Conservation (phyloP, 2,797 vertebrate genomes). For the Podarcis siculus region DNA sequence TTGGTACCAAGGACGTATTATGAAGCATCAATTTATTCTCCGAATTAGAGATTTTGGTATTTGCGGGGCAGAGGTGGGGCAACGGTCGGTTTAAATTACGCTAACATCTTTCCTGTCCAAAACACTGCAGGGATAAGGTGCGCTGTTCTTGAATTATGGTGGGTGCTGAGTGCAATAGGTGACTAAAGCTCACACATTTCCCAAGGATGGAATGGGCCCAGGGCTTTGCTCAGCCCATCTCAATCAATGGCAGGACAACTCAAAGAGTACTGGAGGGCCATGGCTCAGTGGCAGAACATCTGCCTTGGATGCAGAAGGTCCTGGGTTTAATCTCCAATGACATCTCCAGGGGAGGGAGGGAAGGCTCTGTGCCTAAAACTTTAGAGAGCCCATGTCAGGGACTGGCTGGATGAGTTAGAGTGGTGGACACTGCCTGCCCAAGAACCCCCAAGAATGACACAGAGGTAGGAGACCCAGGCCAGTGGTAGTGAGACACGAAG, state of each 20-base stretch:
- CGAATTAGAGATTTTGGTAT: slow-evolving; percentile 48
- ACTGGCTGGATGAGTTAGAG: no score
- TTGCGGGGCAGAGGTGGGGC: slow-evolving; percentile 6
- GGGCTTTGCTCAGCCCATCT: background rate
- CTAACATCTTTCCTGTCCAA: background rate
- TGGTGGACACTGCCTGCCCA: no score
- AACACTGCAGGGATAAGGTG: background rate
- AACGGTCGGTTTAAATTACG: slow-evolving; percentile 3
- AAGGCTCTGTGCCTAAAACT: no score
- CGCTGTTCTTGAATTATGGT: background rate
- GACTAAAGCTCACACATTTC: no score
- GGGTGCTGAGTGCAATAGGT: background rate
- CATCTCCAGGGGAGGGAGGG: no score
- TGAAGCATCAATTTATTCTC: slow-evolving; percentile 66
- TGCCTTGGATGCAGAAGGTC: background rate
- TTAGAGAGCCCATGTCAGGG: no score
- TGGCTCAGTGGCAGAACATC: background rate
- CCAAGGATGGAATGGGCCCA: no score
- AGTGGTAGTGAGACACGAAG: no score
- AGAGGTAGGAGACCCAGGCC: no score
- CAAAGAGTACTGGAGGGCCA: background rate
- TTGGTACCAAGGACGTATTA: slow-evolving; percentile 64
- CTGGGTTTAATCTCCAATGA: no score
- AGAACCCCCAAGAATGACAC: no score
- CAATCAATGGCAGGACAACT: background rate